Percentiles rank a stretch among this genome's conserved stretches.
Evolutionary conservation across 2,888 invertebrate genomes (phyloP).

Genomic region (Calameuta filiformis): DNA sequence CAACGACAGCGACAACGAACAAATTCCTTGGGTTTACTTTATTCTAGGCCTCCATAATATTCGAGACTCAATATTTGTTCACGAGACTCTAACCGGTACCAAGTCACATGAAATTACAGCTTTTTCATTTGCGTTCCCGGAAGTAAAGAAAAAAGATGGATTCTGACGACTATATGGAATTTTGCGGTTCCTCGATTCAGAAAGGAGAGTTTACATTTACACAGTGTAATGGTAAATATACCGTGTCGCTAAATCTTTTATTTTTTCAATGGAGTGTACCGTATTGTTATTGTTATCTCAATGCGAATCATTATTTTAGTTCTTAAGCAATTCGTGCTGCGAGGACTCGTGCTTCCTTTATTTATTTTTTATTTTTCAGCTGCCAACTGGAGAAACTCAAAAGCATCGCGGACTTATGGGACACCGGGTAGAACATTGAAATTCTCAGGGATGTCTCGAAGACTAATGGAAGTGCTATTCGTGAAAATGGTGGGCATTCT

Average conservation of each 20-base stretch:
- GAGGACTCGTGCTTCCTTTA: background rate
- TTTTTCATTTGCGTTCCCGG: background rate
- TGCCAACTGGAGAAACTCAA: background rate
- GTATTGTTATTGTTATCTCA: background rate
- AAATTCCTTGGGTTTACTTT: constrained; percentile 31
- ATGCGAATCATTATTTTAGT: background rate
- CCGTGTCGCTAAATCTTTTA: background rate
- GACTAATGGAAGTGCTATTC: constrained; percentile 39
- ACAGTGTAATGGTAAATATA: background rate
- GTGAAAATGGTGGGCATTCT: constrained; percentile 32
- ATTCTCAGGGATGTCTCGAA: constrained; percentile 33
- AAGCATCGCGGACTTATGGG: constrained; percentile 6
- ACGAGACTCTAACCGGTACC: background rate
- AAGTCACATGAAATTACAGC: background rate
- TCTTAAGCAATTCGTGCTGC: background rate
- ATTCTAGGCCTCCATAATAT: constrained; percentile 28
- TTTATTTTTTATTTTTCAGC: background rate
- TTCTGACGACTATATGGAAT: background rate
- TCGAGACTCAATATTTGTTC: constrained; percentile 38
- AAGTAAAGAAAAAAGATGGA: background rate
- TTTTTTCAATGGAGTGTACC: background rate
- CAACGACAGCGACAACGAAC: constrained; percentile 24
- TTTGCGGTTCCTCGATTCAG: background rate
- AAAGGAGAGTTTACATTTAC: background rate
- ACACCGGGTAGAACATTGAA: constrained; percentile 34